Evolutionary conservation across 2,113 vertebrate species (phyloP).

Genomic region (Ophthalmolycus amberensis): DNA sequence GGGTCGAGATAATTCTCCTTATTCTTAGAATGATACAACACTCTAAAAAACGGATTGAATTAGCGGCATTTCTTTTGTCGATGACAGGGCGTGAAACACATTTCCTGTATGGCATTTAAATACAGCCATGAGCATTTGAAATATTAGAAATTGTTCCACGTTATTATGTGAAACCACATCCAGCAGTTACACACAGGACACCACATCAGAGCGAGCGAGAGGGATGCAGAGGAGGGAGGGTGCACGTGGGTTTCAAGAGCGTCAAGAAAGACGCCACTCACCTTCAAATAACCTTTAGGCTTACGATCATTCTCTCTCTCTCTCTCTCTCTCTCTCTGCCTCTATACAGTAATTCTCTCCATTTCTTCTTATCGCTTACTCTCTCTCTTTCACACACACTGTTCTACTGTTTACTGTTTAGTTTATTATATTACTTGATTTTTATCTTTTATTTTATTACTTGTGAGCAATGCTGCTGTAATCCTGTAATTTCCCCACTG

Average conservation of each 20-base stretch:
- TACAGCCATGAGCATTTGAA: not conserved
- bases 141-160: not conserved
- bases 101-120: not conserved
- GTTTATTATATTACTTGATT: too few species aligned
- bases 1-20: not conserved
- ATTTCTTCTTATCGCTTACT: constrained; percentile 51
- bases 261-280: constrained; percentile 57
- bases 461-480: too few species aligned
- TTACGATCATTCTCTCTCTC: constrained; percentile 41
- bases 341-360: constrained; percentile 39
- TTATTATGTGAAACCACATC: constrained; percentile 15
- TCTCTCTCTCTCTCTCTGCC: constrained; percentile 23
- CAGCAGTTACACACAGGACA: not conserved
- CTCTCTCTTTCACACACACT: constrained; percentile 36
- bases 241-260: constrained; percentile 20
- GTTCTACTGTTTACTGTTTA: too few species aligned
- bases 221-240: constrained; percentile 19
- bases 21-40: not conserved
- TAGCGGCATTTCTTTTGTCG: too few species aligned
- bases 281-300: constrained; percentile 79
- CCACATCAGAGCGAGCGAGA: constrained; percentile 5
- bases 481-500: too few species aligned
- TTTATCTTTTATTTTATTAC: too few species aligned
- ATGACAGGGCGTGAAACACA: not conserved
- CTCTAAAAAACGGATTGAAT: not conserved